phyloP scores from a whole-genome alignment of 2,797 vertebrate species.

The Astyanax mexicanus region DNA sequence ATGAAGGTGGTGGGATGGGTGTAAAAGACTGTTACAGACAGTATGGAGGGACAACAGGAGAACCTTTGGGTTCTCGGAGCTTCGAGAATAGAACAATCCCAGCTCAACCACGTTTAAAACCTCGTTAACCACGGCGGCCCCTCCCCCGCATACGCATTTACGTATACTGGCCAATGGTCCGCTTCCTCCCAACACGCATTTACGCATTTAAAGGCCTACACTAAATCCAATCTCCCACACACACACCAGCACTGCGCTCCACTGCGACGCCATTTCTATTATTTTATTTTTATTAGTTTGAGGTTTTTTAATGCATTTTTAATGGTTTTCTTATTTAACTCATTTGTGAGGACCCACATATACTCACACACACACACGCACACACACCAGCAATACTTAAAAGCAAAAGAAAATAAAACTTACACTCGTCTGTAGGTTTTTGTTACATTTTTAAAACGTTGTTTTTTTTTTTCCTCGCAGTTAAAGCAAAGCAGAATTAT shows the following conservation, averaged over 20 bases:
- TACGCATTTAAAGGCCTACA: not conserved
- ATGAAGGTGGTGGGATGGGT: conserved; percentile 63
- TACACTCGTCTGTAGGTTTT: conserved; percentile 56
- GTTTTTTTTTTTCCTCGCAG: conserved; percentile 9
- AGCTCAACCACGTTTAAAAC: conserved; percentile 6
- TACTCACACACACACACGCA: conserved; percentile 68
- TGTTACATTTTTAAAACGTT: conserved; percentile 69
- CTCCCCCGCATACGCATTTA: not conserved
- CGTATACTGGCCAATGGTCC: not conserved
- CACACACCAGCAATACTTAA: conserved; percentile 70
- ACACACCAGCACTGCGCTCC: conserved; percentile 8
- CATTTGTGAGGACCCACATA: conserved; percentile 48
- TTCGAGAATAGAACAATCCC: not conserved
- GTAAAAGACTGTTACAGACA: conserved; percentile 78
- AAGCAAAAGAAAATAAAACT: conserved; percentile 69
- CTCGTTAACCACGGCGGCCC: not conserved
- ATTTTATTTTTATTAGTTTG: not conserved
- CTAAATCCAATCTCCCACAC: conserved; percentile 14
- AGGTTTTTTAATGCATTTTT: not conserved
- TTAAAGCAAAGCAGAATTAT: conserved; percentile 32
- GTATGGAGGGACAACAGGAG: conserved; percentile 75
- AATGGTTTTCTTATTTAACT: too few relatives aligned
- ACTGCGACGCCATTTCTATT: not conserved
- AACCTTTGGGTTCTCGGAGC: not conserved
- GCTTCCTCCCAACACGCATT: conserved; percentile 13